Evolutionary conservation across 1,140 invertebrate genomes (phyloP).

Genomic region (Caenorhabditis latens): DNA sequence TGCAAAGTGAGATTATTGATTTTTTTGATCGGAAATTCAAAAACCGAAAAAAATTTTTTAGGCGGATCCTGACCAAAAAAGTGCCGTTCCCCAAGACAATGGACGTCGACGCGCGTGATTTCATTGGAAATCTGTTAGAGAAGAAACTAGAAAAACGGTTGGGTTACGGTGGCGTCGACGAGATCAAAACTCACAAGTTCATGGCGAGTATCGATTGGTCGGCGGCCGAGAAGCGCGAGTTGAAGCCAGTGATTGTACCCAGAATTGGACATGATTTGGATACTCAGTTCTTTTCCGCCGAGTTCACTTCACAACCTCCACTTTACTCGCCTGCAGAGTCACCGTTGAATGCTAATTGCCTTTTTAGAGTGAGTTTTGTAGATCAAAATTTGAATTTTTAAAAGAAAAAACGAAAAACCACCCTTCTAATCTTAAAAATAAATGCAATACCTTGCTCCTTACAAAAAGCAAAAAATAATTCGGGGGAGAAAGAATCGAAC

Average conservation of each 20-base stretch:
- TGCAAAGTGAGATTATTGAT: slow-evolving; percentile 82
- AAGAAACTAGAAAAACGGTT: slow-evolving; percentile 89
- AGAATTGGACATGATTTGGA: slow-evolving; percentile 83
- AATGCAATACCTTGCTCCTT: no score
- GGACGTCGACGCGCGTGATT: slow-evolving; percentile 82
- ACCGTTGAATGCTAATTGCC: slow-evolving; percentile 83
- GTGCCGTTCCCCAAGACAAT: slow-evolving; percentile 87
- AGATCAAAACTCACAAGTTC: slow-evolving; percentile 88
- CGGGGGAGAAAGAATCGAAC: no score
- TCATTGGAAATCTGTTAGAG: slow-evolving; percentile 85
- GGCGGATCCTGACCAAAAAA: slow-evolving; percentile 87
- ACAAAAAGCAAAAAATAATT: no score
- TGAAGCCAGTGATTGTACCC: slow-evolving; percentile 85
- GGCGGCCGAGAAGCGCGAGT: slow-evolving; percentile 84
- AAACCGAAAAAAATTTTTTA: slow-evolving; percentile 72
- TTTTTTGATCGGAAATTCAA: no score
- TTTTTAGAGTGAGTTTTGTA: slow-evolving; percentile 84
- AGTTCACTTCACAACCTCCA: slow-evolving; percentile 91
- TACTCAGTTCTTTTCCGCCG: slow-evolving; percentile 94
- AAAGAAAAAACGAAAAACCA: no score
- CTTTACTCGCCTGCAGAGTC: slow-evolving; percentile 90
- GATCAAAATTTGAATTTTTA: no score
- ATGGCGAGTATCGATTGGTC: slow-evolving; percentile 87
- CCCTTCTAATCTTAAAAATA: no score
- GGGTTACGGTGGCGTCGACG: slow-evolving; percentile 86